These are phyloP conservation scores for Megaleporinus macrocephalus DNA, from an alignment of 2,113 vertebrate species.

Conservation along the genomic window DNA sequence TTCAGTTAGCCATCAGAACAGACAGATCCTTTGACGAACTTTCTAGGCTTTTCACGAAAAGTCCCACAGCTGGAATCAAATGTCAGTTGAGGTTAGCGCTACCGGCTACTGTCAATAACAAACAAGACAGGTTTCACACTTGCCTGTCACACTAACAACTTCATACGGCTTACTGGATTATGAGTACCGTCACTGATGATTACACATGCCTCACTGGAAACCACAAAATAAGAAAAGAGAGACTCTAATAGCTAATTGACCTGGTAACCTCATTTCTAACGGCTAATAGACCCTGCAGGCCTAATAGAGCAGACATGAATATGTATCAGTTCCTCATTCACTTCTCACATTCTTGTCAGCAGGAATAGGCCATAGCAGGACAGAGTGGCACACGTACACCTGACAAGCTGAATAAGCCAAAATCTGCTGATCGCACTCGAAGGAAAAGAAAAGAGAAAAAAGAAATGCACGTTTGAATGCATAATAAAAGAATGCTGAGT, in stretches of 20 bases:
- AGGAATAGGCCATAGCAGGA: background rate
- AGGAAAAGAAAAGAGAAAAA: too few relatives aligned
- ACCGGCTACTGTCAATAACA: background rate
- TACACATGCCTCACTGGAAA: conserved; percentile 52
- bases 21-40: background rate
- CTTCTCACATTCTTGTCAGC: background rate
- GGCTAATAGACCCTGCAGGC: conserved; percentile 11
- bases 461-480: background rate
- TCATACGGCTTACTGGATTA: background rate
- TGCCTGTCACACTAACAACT: background rate
- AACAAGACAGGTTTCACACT: conserved; percentile 9
- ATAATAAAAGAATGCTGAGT: background rate
- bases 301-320: conserved; percentile 21
- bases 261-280: conserved; percentile 9
- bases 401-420: background rate
- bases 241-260: background rate
- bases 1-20: background rate
- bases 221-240: conserved; percentile 31
- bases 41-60: background rate
- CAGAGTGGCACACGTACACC: background rate
- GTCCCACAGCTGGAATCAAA: background rate
- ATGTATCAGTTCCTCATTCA: background rate
- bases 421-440: background rate
- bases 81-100: background rate
- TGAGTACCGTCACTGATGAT: background rate